Conservation (phyloP, 2,797 vertebrate genomes). For the Gallinago solitaria region DNA sequence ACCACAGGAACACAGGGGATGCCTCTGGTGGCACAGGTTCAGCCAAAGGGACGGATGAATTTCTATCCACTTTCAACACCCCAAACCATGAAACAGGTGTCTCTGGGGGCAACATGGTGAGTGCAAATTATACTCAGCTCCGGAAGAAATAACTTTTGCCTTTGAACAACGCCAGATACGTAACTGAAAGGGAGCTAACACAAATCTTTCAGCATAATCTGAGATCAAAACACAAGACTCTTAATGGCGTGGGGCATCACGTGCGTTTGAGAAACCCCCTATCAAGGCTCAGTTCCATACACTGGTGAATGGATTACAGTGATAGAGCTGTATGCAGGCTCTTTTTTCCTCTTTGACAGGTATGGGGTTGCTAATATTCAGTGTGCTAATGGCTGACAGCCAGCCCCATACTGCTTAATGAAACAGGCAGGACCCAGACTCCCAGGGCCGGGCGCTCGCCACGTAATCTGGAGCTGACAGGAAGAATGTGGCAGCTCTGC, state of each 20-base stretch:
- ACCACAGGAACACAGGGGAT: background rate
- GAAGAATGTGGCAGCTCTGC: background rate
- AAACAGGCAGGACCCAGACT: conserved; percentile 27
- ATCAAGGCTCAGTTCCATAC: conserved; percentile 41
- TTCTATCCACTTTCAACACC: background rate
- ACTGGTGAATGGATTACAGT: conserved; percentile 29
- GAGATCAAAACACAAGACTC: conserved; percentile 38
- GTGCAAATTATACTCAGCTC: background rate
- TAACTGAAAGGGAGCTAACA: background rate
- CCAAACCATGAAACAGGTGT: background rate
- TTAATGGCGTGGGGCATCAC: background rate
- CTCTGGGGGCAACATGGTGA: background rate
- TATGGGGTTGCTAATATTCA: conserved; percentile 19
- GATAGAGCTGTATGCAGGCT: background rate
- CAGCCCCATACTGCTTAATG: background rate
- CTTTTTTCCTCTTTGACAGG: conserved; percentile 16
- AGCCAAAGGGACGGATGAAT: background rate
- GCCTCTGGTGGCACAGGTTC: background rate
- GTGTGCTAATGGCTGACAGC: conserved; percentile 5
- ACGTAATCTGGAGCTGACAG: background rate
- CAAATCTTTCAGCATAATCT: conserved; percentile 30
- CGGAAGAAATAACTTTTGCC: background rate
- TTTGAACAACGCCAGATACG: conserved; percentile 20
- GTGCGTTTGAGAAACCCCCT: background rate
- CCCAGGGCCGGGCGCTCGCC: background rate